Evolutionary conservation across 2,797 vertebrate species (phyloP).

Genomic region (Labroides dimidiatus): DNA sequence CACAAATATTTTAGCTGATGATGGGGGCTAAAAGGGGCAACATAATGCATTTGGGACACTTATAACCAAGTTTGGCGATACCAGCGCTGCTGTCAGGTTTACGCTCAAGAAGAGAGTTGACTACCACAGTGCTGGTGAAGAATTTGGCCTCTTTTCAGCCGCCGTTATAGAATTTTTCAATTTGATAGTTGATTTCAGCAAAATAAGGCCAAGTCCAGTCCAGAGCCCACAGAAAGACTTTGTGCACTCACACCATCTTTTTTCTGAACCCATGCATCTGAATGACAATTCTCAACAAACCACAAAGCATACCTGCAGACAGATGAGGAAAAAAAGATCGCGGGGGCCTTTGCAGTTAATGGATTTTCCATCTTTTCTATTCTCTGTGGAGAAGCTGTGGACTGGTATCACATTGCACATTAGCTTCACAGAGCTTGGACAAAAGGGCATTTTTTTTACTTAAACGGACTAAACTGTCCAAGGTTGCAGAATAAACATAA

Average conservation of each 20-base stretch:
- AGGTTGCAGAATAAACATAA: conserved; percentile 51
- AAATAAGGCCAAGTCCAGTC: conserved; percentile 28
- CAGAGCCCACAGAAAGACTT: conserved; percentile 33
- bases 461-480: conserved; percentile 54
- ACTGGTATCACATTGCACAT: conserved; percentile 57
- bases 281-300: conserved; percentile 60
- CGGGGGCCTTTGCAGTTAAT: conserved; percentile 58
- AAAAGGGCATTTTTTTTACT: conserved; percentile 60
- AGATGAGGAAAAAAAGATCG: conserved; percentile 29
- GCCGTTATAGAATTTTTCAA: conserved; percentile 56
- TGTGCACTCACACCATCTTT: conserved; percentile 30
- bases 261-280: conserved; percentile 45
- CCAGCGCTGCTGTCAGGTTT: conserved; percentile 47
- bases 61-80: conserved; percentile 69
- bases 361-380: conserved; percentile 68
- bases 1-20: conserved; percentile 80
- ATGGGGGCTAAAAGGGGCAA: conserved; percentile 77
- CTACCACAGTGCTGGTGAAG: conserved; percentile 37
- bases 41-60: conserved; percentile 72
- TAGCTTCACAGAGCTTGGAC: conserved; percentile 36
- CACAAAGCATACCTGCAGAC: conserved; percentile 56
- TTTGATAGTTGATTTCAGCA: conserved; percentile 55
- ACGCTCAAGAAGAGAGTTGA: conserved; percentile 58
- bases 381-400: conserved; percentile 48
- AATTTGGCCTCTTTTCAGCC: conserved; percentile 52